Conservation (phyloP, 2,797 vertebrate species). For the Anas acuta region DNA sequence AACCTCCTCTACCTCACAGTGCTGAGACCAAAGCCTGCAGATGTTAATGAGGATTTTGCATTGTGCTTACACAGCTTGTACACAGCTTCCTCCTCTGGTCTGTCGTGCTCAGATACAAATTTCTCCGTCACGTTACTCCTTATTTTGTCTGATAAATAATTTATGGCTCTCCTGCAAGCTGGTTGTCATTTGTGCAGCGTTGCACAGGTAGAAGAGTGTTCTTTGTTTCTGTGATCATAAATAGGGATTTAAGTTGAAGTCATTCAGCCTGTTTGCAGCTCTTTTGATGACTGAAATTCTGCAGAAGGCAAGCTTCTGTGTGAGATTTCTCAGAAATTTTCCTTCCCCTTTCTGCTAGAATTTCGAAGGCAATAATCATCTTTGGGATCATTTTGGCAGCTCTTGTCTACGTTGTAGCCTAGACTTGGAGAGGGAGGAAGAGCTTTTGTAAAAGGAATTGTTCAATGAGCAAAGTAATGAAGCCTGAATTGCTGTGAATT, state of each 20-base stretch:
- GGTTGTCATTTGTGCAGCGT: accelerated
- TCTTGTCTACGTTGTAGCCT: neutral
- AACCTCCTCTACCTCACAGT: neutral
- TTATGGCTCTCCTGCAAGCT: neutral
- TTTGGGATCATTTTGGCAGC: neutral
- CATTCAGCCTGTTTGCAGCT: neutral
- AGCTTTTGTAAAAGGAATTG: neutral
- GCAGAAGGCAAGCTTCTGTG: neutral
- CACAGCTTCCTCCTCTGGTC: neutral
- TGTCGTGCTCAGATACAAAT: accelerated
- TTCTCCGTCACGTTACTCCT: neutral
- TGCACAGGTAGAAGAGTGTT: neutral
- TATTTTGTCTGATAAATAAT: neutral
- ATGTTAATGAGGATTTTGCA: neutral
- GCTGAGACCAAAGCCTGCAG: neutral
- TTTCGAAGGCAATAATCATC: neutral
- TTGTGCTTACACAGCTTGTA: neutral
- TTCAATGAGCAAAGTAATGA: neutral
- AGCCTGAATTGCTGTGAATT: neutral
- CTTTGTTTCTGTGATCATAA: neutral
- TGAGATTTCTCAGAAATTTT: neutral
- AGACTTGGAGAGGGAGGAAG: neutral
- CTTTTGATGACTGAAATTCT: neutral
- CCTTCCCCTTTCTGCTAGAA: neutral
- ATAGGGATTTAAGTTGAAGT: neutral